phyloP scores from a whole-genome alignment of 2,797 vertebrate genomes.

The Ataeniobius toweri region DNA sequence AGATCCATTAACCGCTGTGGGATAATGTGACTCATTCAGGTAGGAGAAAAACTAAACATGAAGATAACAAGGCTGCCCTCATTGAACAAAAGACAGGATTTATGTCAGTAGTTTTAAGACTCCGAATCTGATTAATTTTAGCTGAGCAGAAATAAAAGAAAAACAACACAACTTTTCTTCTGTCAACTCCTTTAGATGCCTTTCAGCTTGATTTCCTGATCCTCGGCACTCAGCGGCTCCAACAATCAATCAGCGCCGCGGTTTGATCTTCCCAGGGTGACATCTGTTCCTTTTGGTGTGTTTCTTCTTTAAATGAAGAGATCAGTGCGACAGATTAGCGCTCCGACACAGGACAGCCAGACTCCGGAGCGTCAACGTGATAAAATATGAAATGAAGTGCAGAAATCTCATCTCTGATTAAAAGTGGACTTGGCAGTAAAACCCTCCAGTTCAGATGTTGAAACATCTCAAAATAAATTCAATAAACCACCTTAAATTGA shows the following conservation, averaged over 20 bases:
- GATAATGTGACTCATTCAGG: slow-evolving; percentile 33
- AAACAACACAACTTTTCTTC: slow-evolving; percentile 5
- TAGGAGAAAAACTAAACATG: slow-evolving; percentile 11
- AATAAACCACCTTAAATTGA: not conserved
- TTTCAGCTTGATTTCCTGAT: slow-evolving; percentile 49
- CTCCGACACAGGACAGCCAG: not conserved
- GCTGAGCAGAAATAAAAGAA: slow-evolving; percentile 9
- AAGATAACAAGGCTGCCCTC: slow-evolving; percentile 19
- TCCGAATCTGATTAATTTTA: slow-evolving; percentile 12
- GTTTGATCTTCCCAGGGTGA: slow-evolving; percentile 32
- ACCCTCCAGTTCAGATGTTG: not conserved
- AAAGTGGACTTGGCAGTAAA: not conserved
- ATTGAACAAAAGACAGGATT: slow-evolving; percentile 12
- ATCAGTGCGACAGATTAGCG: slow-evolving; percentile 38
- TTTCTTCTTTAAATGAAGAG: slow-evolving; percentile 39
- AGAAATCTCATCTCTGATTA: slow-evolving; percentile 15
- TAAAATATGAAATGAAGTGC: slow-evolving; percentile 17
- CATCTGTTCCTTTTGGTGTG: slow-evolving; percentile 46
- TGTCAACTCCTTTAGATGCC: slow-evolving; percentile 30
- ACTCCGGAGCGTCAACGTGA: slow-evolving; percentile 3
- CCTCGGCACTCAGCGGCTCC: slow-evolving; percentile 6
- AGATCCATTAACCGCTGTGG: slow-evolving; percentile 14
- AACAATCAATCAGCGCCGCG: slow-evolving; percentile 54
- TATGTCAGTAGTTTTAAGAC: not conserved
- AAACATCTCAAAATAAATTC: not conserved